Evolutionary conservation across 2,888 invertebrate species (phyloP).

Genomic region (Luperina testacea): DNA sequence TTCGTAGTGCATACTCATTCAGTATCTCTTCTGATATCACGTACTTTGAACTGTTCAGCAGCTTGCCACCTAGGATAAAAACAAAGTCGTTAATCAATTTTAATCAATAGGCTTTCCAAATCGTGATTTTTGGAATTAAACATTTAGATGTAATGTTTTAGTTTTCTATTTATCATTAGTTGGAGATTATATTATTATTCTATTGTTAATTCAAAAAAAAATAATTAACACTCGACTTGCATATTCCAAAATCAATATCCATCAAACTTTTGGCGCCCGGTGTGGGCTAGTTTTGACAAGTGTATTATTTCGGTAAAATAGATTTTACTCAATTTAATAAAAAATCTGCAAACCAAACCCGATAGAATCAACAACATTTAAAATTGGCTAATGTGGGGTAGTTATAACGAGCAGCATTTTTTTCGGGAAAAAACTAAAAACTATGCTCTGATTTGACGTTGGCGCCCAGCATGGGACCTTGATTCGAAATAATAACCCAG

Average conservation of each 20-base stretch:
- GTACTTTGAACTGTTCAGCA: constrained; percentile 94
- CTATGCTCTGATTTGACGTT: neutral
- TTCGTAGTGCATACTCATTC: constrained; percentile 94
- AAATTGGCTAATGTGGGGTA: constrained; percentile 23
- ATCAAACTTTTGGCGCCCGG: constrained; percentile 11
- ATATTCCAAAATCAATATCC: neutral
- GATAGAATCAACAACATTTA: neutral
- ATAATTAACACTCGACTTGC: too few species aligned
- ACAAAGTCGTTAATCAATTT: neutral
- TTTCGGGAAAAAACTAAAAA: neutral
- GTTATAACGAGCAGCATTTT: neutral
- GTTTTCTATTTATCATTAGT: neutral
- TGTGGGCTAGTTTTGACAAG: neutral
- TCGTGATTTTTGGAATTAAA: neutral
- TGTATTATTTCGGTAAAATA: neutral
- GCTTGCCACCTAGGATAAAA: constrained; percentile 91
- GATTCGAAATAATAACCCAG: neutral
- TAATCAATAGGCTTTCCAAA: neutral
- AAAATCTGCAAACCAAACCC: neutral
- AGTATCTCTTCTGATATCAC: constrained; percentile 93
- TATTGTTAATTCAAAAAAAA: neutral
- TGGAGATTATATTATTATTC: neutral
- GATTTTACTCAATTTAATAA: too few species aligned
- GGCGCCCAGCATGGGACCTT: constrained; percentile 24
- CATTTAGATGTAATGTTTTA: neutral